Evolutionary conservation across 2,113 vertebrate species (phyloP).

Genomic region (Centropristis striata): DNA sequence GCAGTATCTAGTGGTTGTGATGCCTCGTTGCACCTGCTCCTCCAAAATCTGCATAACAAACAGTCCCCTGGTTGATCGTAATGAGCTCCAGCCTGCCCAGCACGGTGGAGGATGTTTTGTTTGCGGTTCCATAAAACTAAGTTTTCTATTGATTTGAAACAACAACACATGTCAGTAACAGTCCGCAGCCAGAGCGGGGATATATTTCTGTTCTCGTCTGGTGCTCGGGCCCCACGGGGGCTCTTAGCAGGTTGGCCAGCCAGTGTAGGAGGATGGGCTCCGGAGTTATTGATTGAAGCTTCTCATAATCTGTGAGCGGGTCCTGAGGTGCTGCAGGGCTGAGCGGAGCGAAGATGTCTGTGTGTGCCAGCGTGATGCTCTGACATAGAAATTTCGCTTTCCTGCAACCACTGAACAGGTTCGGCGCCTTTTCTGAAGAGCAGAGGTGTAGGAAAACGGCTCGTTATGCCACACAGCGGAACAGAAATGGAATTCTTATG

Average conservation of each 20-base stretch:
- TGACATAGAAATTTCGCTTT: conserved; percentile 61
- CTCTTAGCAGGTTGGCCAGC: conserved; percentile 47
- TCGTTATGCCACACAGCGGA: neutral
- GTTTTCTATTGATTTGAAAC: conserved; percentile 32
- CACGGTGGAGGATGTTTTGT: neutral
- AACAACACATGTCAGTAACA: conserved; percentile 17
- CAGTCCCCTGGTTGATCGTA: conserved; percentile 2
- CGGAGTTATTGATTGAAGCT: conserved; percentile 72
- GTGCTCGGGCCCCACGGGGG: conserved; percentile 17
- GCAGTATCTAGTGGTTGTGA: conserved; percentile 73
- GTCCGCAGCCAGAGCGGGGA: neutral
- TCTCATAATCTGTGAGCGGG: conserved; percentile 72
- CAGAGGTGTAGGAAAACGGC: neutral
- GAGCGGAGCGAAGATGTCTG: conserved; percentile 23
- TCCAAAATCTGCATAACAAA: conserved; percentile 32
- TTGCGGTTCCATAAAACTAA: conserved; percentile 19
- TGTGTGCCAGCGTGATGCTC: conserved; percentile 23
- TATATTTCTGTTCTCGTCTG: conserved; percentile 29
- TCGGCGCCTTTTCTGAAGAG: conserved; percentile 20
- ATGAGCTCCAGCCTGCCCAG: neutral
- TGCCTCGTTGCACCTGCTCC: conserved; percentile 44
- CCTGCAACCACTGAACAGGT: conserved; percentile 29
- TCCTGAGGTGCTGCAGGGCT: conserved; percentile 58
- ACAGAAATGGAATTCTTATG: neutral
- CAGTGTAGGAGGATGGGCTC: conserved; percentile 35